Evolutionary conservation across 1,140 invertebrate genomes (phyloP), one percentile per base, ranked within the genome.

Genomic region (Ostrea denselamellosa): DNA sequence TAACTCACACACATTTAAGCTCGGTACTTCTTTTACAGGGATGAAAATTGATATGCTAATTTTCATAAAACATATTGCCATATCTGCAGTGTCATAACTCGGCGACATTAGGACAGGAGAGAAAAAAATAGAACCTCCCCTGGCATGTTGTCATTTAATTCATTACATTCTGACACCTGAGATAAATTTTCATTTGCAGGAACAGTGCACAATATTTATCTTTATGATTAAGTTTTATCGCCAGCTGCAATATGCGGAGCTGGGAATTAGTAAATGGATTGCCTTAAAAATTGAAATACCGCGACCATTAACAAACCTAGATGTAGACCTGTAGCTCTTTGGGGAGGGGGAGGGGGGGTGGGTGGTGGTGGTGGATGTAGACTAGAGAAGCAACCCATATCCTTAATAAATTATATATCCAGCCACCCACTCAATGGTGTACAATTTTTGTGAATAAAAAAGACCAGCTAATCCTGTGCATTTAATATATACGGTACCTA

Each of bases 101-200:
- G 3, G 10, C 28, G 28, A 77, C 28, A 10, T 34, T 77, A 34
- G 68, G 68, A 77, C 68, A 44, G 68, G 22, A 34, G 58, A n/a
- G 17, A 77, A 34, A 77, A 22, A 8, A 77, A 62, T 62, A 62
- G 17, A 28, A 28, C 9, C 28, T 5, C 25, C 12, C 28, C 68
- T 77, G 68, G 28, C 68, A 77, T 77, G 68, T 28, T 71, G 68
- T 77, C 68, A 77, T 25, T 25, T 25, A 22, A 34, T 28, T 12
- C 68, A 77, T 28, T 77, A 19, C n/a, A 77, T 12, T 34, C 68
- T 77, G 68, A 77, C 68, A 77, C 68, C 68, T 44, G 68, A 77
- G 68, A 77, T 77, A 14, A 77, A 77, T 77, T 77, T 77, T 25
- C 28, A 34, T 77, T 77, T 77, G 68, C 68, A 77, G 68, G 12